Evolutionary conservation across 2,888 invertebrate genomes (phyloP).

Genomic region (Leptinotarsa haldemani): DNA sequence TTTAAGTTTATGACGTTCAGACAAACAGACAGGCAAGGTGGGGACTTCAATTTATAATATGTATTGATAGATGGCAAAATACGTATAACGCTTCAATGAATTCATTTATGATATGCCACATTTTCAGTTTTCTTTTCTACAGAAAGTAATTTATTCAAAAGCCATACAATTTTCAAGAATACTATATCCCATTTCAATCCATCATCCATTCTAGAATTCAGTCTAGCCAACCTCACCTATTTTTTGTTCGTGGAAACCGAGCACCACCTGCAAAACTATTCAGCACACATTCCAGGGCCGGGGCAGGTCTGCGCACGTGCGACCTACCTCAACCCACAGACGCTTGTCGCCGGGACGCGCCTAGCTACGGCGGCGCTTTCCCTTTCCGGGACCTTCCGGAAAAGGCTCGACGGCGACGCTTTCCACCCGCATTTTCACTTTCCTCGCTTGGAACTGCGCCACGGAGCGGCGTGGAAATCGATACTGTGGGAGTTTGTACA

Average conservation of each 20-base stretch:
- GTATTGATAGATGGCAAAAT: too few species aligned
- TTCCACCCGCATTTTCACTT: conserved; percentile 34
- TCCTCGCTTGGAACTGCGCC: conserved; percentile 16
- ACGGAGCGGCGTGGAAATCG: not conserved
- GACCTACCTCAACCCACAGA: conserved; percentile 61
- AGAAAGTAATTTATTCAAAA: too few species aligned
- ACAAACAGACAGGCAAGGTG: too few species aligned
- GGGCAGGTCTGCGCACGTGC: conserved; percentile 44
- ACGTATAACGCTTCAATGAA: too few species aligned
- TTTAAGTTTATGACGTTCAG: too few species aligned
- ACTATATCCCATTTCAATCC: not conserved
- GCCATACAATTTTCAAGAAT: not conserved
- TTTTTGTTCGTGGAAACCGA: not conserved
- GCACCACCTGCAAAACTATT: conserved; percentile 2
- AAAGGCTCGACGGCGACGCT: conserved; percentile 23
- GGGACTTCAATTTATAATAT: too few species aligned
- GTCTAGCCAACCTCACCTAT: not conserved
- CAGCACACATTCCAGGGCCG: not conserved
- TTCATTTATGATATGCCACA: too few species aligned
- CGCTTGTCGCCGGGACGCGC: conserved; percentile 55
- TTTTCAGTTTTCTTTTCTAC: too few species aligned
- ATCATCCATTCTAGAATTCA: not conserved
- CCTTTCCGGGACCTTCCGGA: conserved; percentile 52
- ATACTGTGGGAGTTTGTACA: not conserved
- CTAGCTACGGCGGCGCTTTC: conserved; percentile 46